phyloP scores from a whole-genome alignment of 2,888 invertebrate genomes.

The Marasmarcha lunaedactyla region DNA sequence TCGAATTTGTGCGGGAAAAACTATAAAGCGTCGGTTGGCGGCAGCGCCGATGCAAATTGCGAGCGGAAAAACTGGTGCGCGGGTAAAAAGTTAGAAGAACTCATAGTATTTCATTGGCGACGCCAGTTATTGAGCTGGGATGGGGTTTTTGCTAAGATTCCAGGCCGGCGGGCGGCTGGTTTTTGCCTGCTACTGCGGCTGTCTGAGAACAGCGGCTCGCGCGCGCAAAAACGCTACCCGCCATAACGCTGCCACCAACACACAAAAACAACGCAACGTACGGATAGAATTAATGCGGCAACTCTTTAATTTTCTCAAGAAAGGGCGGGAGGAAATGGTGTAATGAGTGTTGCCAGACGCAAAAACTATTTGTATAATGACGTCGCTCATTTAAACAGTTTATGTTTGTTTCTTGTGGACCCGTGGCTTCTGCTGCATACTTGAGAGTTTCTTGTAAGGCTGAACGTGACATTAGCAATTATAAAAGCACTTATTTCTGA shows the following conservation, averaged over 20 bases:
- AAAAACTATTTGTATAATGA: slow-evolving; percentile 60
- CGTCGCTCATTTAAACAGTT: slow-evolving; percentile 43
- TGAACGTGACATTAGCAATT: slow-evolving; percentile 1
- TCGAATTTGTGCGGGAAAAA: slow-evolving; percentile 46
- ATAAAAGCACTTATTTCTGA: neutral
- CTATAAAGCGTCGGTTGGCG: slow-evolving; percentile 45
- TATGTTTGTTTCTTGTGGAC: slow-evolving; percentile 24
- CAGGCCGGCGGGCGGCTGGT: slow-evolving; percentile 23
- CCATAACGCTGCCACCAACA: slow-evolving; percentile 45
- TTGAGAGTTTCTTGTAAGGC: slow-evolving; percentile 3
- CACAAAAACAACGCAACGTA: slow-evolving; percentile 53
- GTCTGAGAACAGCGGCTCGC: slow-evolving; percentile 46
- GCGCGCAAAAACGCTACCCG: slow-evolving; percentile 27
- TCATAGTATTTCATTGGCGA: slow-evolving; percentile 66
- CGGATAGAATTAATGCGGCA: slow-evolving; percentile 63
- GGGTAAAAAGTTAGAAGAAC: slow-evolving; percentile 57
- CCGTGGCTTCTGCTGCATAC: slow-evolving; percentile 4
- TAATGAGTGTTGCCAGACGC: slow-evolving; percentile 59
- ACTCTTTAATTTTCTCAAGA: slow-evolving; percentile 68
- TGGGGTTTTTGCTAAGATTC: slow-evolving; percentile 31
- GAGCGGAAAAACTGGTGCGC: slow-evolving; percentile 40
- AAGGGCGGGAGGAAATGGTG: slow-evolving; percentile 65
- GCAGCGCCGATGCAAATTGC: slow-evolving; percentile 53
- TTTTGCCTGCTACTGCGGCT: slow-evolving; percentile 39
- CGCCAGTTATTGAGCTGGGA: slow-evolving; percentile 59